Evolutionary conservation across 1,140 invertebrate species (phyloP).

Genomic region (Drosophila subpulchrella): DNA sequence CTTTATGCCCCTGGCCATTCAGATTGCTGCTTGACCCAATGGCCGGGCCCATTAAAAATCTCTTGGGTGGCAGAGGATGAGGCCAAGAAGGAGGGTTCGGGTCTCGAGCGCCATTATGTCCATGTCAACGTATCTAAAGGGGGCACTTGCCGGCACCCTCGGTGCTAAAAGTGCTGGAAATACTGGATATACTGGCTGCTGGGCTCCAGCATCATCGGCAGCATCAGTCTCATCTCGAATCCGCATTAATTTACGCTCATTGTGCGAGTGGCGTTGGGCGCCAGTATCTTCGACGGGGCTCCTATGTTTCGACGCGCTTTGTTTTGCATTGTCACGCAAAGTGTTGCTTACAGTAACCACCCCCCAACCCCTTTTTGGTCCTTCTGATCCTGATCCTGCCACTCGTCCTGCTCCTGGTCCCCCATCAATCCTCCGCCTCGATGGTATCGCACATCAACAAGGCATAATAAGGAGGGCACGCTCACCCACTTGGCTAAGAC

Average conservation of each 20-base stretch:
- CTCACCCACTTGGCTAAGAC: conserved; percentile 63
- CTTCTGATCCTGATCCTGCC: conserved; percentile 9
- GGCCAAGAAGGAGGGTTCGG: background rate
- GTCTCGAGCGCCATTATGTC: conserved; percentile 61
- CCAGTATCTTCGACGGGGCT: conserved; percentile 50
- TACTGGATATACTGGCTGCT: conserved; percentile 3
- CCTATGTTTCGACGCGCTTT: conserved; percentile 9
- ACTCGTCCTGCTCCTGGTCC: background rate
- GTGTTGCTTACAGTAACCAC: conserved; percentile 57
- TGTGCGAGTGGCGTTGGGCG: conserved; percentile 45
- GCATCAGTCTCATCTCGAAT: conserved; percentile 60
- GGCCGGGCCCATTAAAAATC: conserved; percentile 41
- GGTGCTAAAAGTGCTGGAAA: conserved; percentile 4
- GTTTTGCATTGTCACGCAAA: conserved; percentile 68
- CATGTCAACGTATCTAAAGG: conserved; percentile 45
- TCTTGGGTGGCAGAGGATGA: background rate
- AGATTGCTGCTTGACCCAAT: conserved; percentile 67
- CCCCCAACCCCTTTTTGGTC: background rate
- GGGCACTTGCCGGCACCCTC: conserved; percentile 31
- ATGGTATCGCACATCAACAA: conserved; percentile 69
- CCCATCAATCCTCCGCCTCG: conserved; percentile 23
- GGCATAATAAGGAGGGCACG: conserved; percentile 57
- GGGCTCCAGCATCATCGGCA: conserved; percentile 16
- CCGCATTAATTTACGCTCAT: conserved; percentile 77
- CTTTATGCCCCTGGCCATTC: conserved; percentile 55